A percentile compares a stretch with the other conserved stretches of the same genome.
phyloP scores from a whole-genome alignment of 2,113 vertebrate species.

The Embiotoca jacksoni region DNA sequence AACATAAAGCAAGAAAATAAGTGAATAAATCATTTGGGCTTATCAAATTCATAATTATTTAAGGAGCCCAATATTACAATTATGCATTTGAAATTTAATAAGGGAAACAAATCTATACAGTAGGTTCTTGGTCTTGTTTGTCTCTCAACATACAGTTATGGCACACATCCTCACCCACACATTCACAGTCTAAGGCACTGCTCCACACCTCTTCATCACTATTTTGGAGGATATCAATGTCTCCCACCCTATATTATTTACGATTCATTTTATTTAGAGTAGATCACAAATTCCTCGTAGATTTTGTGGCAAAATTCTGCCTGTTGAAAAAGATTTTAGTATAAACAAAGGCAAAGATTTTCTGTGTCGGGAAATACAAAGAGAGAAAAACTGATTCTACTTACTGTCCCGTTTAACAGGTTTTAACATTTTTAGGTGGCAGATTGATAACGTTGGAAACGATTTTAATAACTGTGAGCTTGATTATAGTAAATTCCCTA shows the following conservation, averaged over 20 bases:
- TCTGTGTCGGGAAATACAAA: neutral
- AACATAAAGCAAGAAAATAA: conserved; percentile 7
- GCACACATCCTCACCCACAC: conserved; percentile 45
- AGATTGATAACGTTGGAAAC: no score
- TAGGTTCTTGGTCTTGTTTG: conserved; percentile 26
- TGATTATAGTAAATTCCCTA: neutral
- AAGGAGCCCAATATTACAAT: neutral
- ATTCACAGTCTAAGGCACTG: conserved; percentile 81
- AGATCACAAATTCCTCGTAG: neutral
- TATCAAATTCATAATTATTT: neutral
- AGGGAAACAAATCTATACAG: conserved; percentile 12
- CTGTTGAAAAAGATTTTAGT: neutral
- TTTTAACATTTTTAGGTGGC: no score
- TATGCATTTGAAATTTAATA: neutral
- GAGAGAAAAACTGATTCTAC: no score
- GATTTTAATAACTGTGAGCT: neutral
- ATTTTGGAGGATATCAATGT: conserved; percentile 29
- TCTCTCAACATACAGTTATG: conserved; percentile 52
- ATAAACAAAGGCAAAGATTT: conserved; percentile 7
- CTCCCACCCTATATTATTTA: conserved; percentile 15
- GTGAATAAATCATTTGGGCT: conserved; percentile 7
- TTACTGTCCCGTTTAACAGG: no score
- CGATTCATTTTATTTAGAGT: conserved; percentile 18
- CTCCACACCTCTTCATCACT: conserved; percentile 56
- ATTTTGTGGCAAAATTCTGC: neutral